phyloP scores from a whole-genome alignment of 2,113 vertebrate genomes.

The Colistium nudipinnis region DNA sequence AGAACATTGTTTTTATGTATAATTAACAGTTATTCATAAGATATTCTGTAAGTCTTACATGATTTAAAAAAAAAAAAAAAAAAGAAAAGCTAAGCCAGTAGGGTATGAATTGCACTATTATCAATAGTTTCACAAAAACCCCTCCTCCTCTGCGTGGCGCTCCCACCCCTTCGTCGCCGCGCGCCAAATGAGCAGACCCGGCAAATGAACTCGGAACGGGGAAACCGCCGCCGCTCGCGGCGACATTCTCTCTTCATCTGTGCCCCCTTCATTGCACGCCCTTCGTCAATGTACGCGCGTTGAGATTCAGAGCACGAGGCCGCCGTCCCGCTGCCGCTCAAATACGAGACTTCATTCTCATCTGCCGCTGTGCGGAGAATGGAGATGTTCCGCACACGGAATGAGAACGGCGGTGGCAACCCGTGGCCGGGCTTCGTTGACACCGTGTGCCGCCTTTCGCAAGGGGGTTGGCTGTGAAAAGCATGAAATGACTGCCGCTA shows the following conservation, averaged over 20 bases:
- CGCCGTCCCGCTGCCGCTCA: background rate
- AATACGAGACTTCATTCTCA: background rate
- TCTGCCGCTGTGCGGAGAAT: background rate
- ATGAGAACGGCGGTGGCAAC: too few relatives aligned
- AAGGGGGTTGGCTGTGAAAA: background rate
- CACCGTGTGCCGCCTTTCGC: background rate
- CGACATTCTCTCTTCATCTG: slow-evolving; percentile 25
- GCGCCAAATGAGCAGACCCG: too few relatives aligned
- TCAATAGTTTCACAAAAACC: too few relatives aligned
- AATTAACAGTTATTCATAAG: too few relatives aligned
- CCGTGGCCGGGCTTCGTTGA: background rate
- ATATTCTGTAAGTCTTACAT: too few relatives aligned
- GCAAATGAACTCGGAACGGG: background rate
- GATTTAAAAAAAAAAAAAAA: too few relatives aligned
- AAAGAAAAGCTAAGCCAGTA: too few relatives aligned
- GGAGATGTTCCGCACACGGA: background rate
- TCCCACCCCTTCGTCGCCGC: too few relatives aligned
- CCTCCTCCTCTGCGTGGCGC: too few relatives aligned
- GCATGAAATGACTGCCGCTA: background rate
- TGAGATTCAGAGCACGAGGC: slow-evolving; percentile 2
- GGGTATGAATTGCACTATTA: too few relatives aligned
- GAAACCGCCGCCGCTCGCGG: background rate
- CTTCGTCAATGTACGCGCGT: slow-evolving; percentile 19
- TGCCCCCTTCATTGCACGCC: slow-evolving; percentile 23
- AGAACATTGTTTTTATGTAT: too few relatives aligned